Evolutionary conservation across 2,113 vertebrate genomes (phyloP).

Genomic region (Pituophis catenifer): DNA sequence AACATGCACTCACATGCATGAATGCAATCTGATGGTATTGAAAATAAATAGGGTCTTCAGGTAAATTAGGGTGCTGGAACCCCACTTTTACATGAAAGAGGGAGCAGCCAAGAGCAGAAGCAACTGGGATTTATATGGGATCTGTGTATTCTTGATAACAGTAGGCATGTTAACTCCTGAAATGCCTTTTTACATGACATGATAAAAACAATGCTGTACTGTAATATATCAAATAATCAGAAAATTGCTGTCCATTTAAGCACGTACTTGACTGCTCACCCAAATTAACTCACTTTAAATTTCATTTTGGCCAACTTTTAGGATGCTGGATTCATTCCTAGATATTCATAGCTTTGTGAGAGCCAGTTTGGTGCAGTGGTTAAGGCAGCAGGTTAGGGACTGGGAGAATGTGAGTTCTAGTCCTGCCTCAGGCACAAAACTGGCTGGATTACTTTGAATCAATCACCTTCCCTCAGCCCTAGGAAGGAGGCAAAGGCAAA

Average conservation of each 20-base stretch:
- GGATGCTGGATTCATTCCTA: background rate
- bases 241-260: background rate
- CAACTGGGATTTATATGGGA: background rate
- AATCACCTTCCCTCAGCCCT: no score
- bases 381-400: no score
- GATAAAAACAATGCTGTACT: background rate
- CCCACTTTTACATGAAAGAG: background rate
- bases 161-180: background rate
- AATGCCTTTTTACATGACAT: background rate
- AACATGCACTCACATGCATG: background rate
- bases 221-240: background rate
- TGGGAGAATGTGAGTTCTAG: no score
- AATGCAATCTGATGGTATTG: background rate
- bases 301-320: background rate
- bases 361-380: no score
- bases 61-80: background rate
- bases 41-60: background rate
- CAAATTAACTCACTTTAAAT: background rate
- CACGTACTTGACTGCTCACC: background rate
- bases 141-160: background rate
- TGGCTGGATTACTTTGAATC: no score
- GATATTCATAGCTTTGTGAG: background rate
- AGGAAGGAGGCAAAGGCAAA: no score
- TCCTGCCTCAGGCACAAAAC: no score
- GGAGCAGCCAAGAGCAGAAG: background rate